phyloP scores from a whole-genome alignment of 2,888 invertebrate genomes.

The Orthonevra nobilis region DNA sequence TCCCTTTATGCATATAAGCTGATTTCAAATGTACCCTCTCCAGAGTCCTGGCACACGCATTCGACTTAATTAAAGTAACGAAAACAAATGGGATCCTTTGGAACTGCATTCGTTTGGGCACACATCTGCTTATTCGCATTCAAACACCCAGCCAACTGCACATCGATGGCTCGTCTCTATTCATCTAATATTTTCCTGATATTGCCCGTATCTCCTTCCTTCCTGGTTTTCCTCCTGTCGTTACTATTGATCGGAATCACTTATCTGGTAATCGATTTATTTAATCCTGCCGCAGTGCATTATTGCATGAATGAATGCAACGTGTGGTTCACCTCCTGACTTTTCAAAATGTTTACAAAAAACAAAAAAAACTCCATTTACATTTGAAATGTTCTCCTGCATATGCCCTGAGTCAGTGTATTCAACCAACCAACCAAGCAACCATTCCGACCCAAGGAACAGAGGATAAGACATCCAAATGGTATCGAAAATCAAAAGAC shows the following conservation, averaged over 20 bases:
- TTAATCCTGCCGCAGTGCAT: conserved; percentile 61
- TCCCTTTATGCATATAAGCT: conserved; percentile 6
- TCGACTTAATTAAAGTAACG: conserved; percentile 9
- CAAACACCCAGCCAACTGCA: conserved; percentile 37
- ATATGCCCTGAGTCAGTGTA: background rate
- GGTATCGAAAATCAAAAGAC: conserved; percentile 67
- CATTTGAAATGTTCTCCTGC: conserved; percentile 39
- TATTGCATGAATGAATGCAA: conserved; percentile 57
- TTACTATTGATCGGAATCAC: conserved; percentile 57
- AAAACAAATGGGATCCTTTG: background rate
- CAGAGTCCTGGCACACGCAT: no score
- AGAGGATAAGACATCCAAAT: conserved; percentile 34
- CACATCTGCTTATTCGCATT: conserved; percentile 51
- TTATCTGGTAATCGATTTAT: conserved; percentile 66
- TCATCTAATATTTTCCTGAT: conserved; percentile 15
- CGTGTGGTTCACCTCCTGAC: conserved; percentile 18
- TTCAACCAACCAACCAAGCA: background rate
- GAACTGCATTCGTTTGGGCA: conserved; percentile 10
- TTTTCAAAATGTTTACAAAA: background rate
- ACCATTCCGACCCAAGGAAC: background rate
- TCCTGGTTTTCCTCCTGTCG: conserved; percentile 12
- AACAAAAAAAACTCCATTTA: conserved; percentile 26
- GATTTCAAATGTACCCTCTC: background rate
- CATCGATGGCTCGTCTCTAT: conserved; percentile 45
- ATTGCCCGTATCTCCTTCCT: conserved; percentile 1